Conservation (phyloP, 2,888 invertebrate genomes). For the Watsonalla binaria region DNA sequence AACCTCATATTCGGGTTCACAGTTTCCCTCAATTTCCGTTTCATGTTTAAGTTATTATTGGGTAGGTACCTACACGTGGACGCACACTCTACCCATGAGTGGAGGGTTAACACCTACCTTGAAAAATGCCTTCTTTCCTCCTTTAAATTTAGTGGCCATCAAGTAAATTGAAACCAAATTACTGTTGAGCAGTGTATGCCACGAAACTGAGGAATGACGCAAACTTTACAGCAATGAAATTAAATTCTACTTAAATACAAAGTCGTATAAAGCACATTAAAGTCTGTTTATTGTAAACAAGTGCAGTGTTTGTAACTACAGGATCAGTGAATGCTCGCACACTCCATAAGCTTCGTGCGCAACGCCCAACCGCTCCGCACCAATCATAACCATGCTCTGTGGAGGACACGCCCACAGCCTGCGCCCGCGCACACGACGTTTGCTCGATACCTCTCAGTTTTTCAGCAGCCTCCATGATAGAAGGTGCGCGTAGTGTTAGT, state of each 20-base stretch:
- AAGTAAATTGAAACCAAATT: neutral
- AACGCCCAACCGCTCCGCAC: slow-evolving; percentile 48
- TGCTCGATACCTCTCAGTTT: slow-evolving; percentile 53
- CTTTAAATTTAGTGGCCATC: neutral
- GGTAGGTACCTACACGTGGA: too few relatives aligned
- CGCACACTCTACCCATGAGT: too few relatives aligned
- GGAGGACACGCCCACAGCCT: slow-evolving; percentile 54
- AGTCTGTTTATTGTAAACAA: slow-evolving; percentile 74
- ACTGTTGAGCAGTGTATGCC: neutral
- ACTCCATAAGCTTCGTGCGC: slow-evolving; percentile 48
- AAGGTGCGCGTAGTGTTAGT: slow-evolving; percentile 29
- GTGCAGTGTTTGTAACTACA: slow-evolving; percentile 60
- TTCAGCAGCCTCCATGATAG: slow-evolving; percentile 46
- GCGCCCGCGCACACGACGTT: slow-evolving; percentile 53
- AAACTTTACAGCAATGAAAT: slow-evolving; percentile 61
- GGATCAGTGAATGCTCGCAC: slow-evolving; percentile 58
- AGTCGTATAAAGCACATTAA: slow-evolving; percentile 75
- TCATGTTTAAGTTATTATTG: too few relatives aligned
- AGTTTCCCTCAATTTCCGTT: too few relatives aligned
- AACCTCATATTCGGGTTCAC: too few relatives aligned
- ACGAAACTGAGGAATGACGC: slow-evolving; percentile 47
- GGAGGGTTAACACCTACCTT: too few relatives aligned
- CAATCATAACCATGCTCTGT: slow-evolving; percentile 46
- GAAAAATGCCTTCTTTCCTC: neutral
- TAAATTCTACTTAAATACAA: slow-evolving; percentile 52